Conservation (phyloP, 2,888 invertebrate genomes). For the Aphrophora alni region DNA sequence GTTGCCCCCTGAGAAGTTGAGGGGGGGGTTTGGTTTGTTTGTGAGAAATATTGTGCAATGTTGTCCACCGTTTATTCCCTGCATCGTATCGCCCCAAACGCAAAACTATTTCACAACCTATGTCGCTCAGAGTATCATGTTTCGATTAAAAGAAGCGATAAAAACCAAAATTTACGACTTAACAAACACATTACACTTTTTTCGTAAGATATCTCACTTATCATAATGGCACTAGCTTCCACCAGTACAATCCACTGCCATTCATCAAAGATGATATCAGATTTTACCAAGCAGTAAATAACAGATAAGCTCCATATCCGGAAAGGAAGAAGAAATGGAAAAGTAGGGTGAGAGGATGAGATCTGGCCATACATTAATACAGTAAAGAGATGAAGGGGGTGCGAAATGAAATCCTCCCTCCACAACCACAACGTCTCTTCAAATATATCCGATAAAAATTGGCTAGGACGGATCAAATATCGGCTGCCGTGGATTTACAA, state of each 20-base stretch:
- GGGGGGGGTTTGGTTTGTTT: too few species aligned
- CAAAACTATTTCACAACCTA: too few species aligned
- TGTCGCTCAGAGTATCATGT: too few species aligned
- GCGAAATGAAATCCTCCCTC: not conserved
- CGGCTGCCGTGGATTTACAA: not conserved
- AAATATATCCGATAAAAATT: conserved; percentile 5
- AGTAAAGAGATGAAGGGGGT: not conserved
- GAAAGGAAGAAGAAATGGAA: not conserved
- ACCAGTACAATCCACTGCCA: not conserved
- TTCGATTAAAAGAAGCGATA: too few species aligned
- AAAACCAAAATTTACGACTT: too few species aligned
- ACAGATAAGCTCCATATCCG: not conserved
- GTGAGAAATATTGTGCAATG: too few species aligned
- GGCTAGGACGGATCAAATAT: not conserved
- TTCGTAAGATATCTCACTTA: not conserved
- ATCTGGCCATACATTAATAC: not conserved
- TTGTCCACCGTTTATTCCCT: too few species aligned
- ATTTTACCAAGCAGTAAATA: not conserved
- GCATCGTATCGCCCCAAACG: too few species aligned
- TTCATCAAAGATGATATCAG: not conserved
- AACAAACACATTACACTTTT: too few species aligned
- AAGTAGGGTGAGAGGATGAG: not conserved
- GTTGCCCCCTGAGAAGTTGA: too few species aligned
- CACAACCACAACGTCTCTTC: not conserved
- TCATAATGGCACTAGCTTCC: not conserved